Percentiles rank a stretch among this genome's conserved stretches.
Evolutionary conservation across 2,113 vertebrate species (phyloP).

Genomic region (Oostethus manadensis): DNA sequence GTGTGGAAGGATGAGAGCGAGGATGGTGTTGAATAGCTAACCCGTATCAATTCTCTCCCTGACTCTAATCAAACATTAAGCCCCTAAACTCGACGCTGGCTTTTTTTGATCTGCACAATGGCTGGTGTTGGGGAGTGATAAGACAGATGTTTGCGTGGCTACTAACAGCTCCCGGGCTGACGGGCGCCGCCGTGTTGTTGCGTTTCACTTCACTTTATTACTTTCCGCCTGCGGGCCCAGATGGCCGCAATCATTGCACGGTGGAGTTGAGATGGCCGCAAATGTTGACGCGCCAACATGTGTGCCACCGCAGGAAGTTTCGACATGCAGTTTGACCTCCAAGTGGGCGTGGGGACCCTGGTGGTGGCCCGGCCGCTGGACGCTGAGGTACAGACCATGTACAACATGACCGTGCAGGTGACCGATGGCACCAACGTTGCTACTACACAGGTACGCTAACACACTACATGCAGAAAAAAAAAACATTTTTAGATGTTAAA

Average conservation of each 20-base stretch:
- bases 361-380: constrained; percentile 91
- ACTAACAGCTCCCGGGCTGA: constrained; percentile 53
- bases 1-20: constrained; percentile 55
- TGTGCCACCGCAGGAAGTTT: constrained; percentile 79
- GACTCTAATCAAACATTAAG: constrained; percentile 62
- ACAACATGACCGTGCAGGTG: constrained; percentile 94
- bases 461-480: too few relatives aligned
- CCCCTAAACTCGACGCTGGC: constrained; percentile 53
- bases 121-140: constrained; percentile 65
- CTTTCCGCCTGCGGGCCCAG: constrained; percentile 49
- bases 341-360: constrained; percentile 88
- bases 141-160: constrained; percentile 64
- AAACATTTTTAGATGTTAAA: too few relatives aligned
- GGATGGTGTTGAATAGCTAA: constrained; percentile 63
- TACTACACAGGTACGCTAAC: constrained; percentile 80
- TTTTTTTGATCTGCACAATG: constrained; percentile 45
- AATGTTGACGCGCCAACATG: constrained; percentile 26
- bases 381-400: constrained; percentile 86
- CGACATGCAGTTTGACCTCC: constrained; percentile 89
- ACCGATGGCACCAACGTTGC: constrained; percentile 92
- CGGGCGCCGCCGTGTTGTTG: constrained; percentile 37
- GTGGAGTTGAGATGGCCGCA: constrained; percentile 16
- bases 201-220: constrained; percentile 60
- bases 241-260: constrained; percentile 65
- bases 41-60: constrained; percentile 47